Base-by-base conservation (phyloP, 2,113 vertebrate genomes). In the Istiophorus platypterus region DNA sequence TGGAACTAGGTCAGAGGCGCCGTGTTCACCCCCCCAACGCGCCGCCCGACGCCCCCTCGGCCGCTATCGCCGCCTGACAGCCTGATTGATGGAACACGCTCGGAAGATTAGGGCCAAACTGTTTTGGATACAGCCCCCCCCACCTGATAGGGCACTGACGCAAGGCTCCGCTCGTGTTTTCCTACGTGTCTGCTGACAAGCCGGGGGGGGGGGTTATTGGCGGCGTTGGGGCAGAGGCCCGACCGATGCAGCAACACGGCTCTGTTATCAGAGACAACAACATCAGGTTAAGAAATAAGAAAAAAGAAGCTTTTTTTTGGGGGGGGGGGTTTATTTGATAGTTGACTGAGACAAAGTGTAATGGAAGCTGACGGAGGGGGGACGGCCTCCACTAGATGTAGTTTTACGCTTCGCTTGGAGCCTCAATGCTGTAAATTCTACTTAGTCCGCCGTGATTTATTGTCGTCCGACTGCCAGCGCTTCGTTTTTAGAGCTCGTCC, bases 151-250 rank as follows among this genome's bases (percentile, higher is more conserved):
- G 79, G 78, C 71, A 22, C 80, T 87, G 63, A 70, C 17, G 5
- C 85, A 20, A 84, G 89, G 85, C 82, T 84, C 84, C 85, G 42
- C 84, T 85, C 13, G 78, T 89, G 85, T 91, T 91, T 87, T 85
- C 85, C 71, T 84, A 18, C 58, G 68, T 81, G 90, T 85, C 87
- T 86, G 84, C 78, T 79, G 90, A 92, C 90, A 83, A 68, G 74
- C 83, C 85, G 24, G 66, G 79, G 85, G n/a, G n/a, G n/a, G n/a
- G n/a, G n/a, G n/a, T n/a, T n/a, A n/a, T n/a, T n/a, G n/a, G n/a
- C n/a, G n/a, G n/a, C n/a, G n/a, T n/a, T n/a, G n/a, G 81, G 80
- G 47, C 88, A 70, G 88, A 87, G 87, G n/a, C n/a, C 81, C 49
- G 80, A 31, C 65, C 69, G 82, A 24, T 71, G 24, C 63, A 77